Evolutionary conservation across 2,797 vertebrate genomes (phyloP).

Genomic region (Typhlichthys subterraneus): DNA sequence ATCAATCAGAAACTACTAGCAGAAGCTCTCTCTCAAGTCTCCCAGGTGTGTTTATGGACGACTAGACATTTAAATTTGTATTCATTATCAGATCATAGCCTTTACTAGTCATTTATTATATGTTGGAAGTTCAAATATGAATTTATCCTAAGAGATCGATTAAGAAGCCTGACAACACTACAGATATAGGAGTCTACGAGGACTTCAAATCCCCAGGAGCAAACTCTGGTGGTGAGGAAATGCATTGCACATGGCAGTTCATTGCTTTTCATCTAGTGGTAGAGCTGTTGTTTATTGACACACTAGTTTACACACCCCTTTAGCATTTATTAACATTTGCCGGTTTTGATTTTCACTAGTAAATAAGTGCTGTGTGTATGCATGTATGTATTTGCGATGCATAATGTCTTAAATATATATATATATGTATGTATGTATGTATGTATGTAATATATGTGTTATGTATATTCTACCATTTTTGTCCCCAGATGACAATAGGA

Average conservation of each 20-base stretch:
- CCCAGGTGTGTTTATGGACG: constrained; percentile 74
- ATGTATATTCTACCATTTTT: not conserved
- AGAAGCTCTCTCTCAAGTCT: constrained; percentile 91
- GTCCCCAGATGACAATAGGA: constrained; percentile 63
- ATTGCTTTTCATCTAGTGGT: not conserved
- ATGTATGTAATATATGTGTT: not conserved
- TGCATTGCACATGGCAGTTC: not conserved
- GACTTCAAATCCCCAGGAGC: constrained; percentile 68
- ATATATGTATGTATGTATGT: constrained; percentile 28
- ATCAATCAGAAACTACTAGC: constrained; percentile 98
- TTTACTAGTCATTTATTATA: not conserved
- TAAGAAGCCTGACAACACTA: constrained; percentile 74
- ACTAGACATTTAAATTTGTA: not conserved
- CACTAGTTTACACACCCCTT: constrained; percentile 26
- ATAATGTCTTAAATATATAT: not conserved
- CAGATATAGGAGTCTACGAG: constrained; percentile 88
- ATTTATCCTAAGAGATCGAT: constrained; percentile 78
- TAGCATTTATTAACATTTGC: constrained; percentile 8
- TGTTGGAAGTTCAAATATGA: constrained; percentile 2
- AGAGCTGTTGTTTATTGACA: not conserved
- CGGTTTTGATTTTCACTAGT: not conserved
- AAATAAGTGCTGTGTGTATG: constrained; percentile 7
- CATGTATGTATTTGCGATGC: constrained; percentile 44
- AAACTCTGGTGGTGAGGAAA: constrained; percentile 66
- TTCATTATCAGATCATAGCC: not conserved